Conservation (phyloP, 2,888 invertebrate genomes). For the Drosophila yooni region DNA sequence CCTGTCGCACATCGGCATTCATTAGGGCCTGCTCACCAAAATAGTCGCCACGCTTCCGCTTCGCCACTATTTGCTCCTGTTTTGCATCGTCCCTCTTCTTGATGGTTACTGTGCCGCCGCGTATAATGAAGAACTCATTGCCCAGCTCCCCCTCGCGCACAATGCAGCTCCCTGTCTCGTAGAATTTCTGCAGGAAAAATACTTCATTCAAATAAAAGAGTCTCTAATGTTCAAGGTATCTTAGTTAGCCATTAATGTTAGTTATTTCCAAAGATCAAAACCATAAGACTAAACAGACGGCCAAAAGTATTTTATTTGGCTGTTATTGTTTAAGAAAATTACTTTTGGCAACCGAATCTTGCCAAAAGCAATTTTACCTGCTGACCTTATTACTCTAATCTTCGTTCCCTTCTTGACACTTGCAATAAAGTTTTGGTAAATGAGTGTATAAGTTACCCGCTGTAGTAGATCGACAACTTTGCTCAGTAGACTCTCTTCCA, state of each 20-base stretch:
- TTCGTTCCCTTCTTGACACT: neutral
- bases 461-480: constrained; percentile 95
- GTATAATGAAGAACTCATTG: constrained; percentile 96
- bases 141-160: constrained; percentile 94
- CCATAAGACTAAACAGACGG: neutral
- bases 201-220: neutral
- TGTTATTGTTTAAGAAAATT: neutral
- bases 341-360: neutral
- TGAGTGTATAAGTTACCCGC: constrained; percentile 87
- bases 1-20: constrained; percentile 94
- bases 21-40: constrained; percentile 95
- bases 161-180: constrained; percentile 91
- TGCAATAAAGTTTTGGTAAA: neutral
- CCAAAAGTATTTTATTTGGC: neutral
- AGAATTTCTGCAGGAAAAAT: constrained; percentile 89
- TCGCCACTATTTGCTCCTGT: constrained; percentile 89
- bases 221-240: neutral
- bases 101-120: constrained; percentile 92
- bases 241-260: neutral
- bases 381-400: neutral
- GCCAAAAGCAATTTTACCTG: neutral
- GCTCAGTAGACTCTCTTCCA: constrained; percentile 89
- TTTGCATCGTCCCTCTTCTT: constrained; percentile 88
- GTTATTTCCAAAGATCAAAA: neutral
- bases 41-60: constrained; percentile 91